phyloP scores from a whole-genome alignment of 2,888 invertebrate genomes.

The Cryptocephalus moraei region DNA sequence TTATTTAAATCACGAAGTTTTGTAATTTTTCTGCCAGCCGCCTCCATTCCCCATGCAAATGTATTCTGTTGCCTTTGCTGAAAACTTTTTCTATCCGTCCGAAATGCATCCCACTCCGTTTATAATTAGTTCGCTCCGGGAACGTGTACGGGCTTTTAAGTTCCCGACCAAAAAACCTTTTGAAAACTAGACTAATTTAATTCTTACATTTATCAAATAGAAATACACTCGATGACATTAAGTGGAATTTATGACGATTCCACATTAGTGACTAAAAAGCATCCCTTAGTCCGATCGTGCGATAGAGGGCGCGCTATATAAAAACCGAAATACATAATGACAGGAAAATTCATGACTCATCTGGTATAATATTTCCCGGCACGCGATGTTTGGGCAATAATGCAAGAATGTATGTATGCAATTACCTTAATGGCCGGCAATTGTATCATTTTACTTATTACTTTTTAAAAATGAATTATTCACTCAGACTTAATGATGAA shows the following conservation, averaged over 20 bases:
- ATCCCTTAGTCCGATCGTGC: conserved; percentile 5
- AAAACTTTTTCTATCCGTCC: conserved; percentile 10
- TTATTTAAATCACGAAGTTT: conserved; percentile 17
- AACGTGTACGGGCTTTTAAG: no score
- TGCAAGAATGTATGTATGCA: conserved; percentile 1
- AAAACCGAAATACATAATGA: conserved; percentile 3
- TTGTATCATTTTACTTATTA: conserved; percentile 2
- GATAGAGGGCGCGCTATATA: background rate
- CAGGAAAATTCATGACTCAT: conserved; percentile 11
- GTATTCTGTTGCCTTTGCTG: conserved; percentile 15
- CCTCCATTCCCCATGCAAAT: conserved; percentile 13
- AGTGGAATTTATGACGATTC: conserved; percentile 6
- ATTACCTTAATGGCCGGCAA: conserved; percentile 5
- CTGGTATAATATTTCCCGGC: conserved; percentile 8
- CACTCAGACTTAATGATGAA: background rate
- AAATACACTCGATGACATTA: background rate
- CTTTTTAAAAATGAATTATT: conserved; percentile 3
- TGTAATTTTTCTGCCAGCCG: conserved; percentile 10
- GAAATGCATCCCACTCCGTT: conserved; percentile 11
- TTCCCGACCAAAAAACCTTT: no score
- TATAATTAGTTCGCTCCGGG: conserved; percentile 9
- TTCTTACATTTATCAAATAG: no score
- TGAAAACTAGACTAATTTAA: no score
- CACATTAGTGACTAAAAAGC: conserved; percentile 1
- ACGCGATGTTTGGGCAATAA: conserved; percentile 7